phyloP scores from a whole-genome alignment of 2,888 invertebrate species.

The Pyrrhosoma nymphula region DNA sequence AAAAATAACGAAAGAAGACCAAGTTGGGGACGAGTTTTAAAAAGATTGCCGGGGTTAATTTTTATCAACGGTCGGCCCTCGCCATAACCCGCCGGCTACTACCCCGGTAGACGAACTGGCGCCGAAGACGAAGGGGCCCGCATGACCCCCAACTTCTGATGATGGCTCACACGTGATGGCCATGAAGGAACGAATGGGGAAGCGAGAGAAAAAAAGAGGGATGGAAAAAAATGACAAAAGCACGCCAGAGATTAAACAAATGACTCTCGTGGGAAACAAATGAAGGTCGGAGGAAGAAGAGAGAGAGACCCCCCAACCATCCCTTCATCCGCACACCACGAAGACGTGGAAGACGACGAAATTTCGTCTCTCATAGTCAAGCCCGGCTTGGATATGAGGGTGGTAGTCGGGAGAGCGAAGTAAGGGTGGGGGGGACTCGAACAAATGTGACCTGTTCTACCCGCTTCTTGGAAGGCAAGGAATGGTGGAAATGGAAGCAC shows the following conservation, averaged over 20 bases:
- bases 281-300: neutral
- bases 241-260: slow-evolving; percentile 38
- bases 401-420: neutral
- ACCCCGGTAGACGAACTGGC: neutral
- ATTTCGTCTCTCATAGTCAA: neutral
- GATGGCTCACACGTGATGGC: neutral
- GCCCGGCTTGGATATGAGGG: neutral
- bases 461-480: neutral
- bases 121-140: neutral
- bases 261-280: slow-evolving; percentile 43
- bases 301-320: neutral
- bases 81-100: neutral
- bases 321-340: neutral
- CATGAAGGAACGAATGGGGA: neutral
- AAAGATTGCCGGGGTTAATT: neutral
- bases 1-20: neutral
- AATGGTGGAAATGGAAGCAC: too few relatives aligned
- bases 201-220: neutral
- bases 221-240: neutral
- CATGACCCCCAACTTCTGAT: slow-evolving; percentile 36
- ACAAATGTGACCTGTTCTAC: neutral
- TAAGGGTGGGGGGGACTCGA: neutral
- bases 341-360: neutral
- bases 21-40: neutral
- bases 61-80: neutral